Evolutionary conservation across 2,797 vertebrate species (phyloP), one percentile per base, ranked within the genome.

Genomic region (Leptodactylus fallax): DNA sequence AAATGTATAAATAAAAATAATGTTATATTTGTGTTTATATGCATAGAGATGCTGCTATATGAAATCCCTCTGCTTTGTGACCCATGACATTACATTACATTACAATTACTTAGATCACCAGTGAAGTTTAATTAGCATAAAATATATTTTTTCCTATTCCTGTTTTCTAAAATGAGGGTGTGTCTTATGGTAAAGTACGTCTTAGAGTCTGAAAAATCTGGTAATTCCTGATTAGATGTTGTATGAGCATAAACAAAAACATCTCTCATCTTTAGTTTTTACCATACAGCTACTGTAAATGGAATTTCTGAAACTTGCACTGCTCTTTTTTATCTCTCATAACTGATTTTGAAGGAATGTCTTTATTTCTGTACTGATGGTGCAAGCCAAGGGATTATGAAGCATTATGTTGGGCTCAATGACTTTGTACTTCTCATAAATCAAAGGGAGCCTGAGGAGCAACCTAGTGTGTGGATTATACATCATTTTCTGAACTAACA

Each of bases 331-430:
- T 81, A 61, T 27, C 45, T 85, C 49, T 60, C 56, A 77, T 88
- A 65, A 85, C 25, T 58, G 83, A 85, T 87, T 83, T 69, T 87
- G 78, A 85, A 85, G 82, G 67, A 85, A 85, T 88, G 56, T 81
- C 87, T 85, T 88, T 77, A 88, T 88, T 74, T 85, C 71, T 88
- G 14, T 77, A 81, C 79, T 77, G 83, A 85, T 77, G 78, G 87
- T 81, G 78, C 65, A 85, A 81, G 78, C 87, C 77, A 19, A 80
- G 83, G 83, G 83, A 88, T 88, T 88, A 88, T 85, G 60, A 88
- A 81, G 78, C 78, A 88, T 88, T 88, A 88, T 88, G 79, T 85
- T 87, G 83, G 87, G 83, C 87, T 88, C 87, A 85, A 85, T 88
- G 87, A 85, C 78, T 88, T 61, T 85, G 87, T 81, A 56, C 78